phyloP scores from a whole-genome alignment of 2,888 invertebrate species.

The Tiliacea citrago region DNA sequence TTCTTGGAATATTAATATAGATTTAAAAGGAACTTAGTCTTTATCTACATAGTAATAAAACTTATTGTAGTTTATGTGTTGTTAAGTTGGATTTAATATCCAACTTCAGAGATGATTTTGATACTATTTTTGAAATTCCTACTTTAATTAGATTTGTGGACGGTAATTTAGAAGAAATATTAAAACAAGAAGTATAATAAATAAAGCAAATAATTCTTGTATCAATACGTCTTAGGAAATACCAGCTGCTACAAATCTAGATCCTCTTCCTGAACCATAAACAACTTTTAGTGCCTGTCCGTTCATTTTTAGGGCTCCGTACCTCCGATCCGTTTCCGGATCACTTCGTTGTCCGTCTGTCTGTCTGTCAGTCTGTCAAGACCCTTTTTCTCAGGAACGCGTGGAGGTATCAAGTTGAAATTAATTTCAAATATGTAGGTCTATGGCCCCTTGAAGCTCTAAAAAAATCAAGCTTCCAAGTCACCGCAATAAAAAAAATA shows the following conservation, averaged over 20 bases:
- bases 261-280: slow-evolving; percentile 42
- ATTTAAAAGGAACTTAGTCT: slow-evolving; percentile 8
- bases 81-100: neutral
- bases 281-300: slow-evolving; percentile 31
- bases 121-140: neutral
- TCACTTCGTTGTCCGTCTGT: no score
- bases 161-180: slow-evolving; percentile 10
- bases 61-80: neutral
- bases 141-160: neutral
- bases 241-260: slow-evolving; percentile 58
- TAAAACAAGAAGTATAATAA: neutral
- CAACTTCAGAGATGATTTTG: neutral
- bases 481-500: no score
- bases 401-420: no score
- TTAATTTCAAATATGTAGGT: no score
- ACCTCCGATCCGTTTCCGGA: no score
- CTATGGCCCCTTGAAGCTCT: no score
- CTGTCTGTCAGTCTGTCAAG: no score
- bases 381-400: no score
- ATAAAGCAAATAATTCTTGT: slow-evolving; percentile 29
- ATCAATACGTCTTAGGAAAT: slow-evolving; percentile 37
- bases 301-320: no score
- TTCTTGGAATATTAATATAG: neutral
- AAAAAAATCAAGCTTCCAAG: no score
- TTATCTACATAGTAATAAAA: neutral